Conservation (phyloP, 2,888 invertebrate genomes). For the Sceliomorpha sp. region DNA sequence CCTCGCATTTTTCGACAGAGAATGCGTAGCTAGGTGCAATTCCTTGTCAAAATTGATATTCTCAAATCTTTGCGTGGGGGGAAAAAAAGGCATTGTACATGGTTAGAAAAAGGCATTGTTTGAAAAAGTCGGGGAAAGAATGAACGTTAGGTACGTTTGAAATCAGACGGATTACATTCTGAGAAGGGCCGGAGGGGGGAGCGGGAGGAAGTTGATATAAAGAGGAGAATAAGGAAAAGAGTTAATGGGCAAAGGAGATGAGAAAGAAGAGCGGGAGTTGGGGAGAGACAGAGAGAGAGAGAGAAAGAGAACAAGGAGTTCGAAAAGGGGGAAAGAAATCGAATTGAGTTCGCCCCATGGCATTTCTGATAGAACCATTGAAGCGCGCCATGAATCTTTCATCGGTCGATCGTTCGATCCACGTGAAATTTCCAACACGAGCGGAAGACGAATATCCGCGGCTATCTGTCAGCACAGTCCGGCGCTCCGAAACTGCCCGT, state of each 20-base stretch:
- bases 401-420: constrained; percentile 61
- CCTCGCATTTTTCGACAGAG: background rate
- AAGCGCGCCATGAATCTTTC: constrained; percentile 77
- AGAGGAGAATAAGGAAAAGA: constrained; percentile 29
- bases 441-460: constrained; percentile 53
- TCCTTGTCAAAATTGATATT: constrained; percentile 4
- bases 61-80: background rate
- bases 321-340: constrained; percentile 13
- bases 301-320: constrained; percentile 3
- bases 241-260: constrained; percentile 25
- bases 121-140: constrained; percentile 1
- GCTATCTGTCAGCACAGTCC: constrained; percentile 56
- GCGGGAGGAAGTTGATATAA: background rate
- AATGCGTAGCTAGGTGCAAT: constrained; percentile 17
- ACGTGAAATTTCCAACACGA: constrained; percentile 52
- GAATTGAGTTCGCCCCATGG: constrained; percentile 36
- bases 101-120: constrained; percentile 4
- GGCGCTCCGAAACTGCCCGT: constrained; percentile 21
- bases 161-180: constrained; percentile 24
- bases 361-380: constrained; percentile 70
- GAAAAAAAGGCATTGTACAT: background rate
- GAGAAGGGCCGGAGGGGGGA: background rate
- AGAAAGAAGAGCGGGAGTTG: constrained; percentile 4
- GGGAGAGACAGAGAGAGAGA: constrained; percentile 2
- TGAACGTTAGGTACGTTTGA: background rate